These are phyloP conservation scores for Drosophila novamexicana DNA, from an alignment of 1,140 invertebrate species.

Conservation along the genomic window DNA sequence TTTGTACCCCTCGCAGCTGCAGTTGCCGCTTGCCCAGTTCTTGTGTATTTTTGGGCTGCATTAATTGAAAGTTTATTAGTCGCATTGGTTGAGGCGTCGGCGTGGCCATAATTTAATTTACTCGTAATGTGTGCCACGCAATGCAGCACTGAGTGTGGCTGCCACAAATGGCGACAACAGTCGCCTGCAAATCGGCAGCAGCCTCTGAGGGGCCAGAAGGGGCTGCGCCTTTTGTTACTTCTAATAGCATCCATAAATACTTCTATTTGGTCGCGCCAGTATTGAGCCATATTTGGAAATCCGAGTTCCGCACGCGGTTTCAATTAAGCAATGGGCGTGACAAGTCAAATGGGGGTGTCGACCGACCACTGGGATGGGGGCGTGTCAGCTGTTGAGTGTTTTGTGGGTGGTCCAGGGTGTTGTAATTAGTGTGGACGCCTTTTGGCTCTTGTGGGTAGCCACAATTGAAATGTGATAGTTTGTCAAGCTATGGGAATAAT, in stretches of 20 bases:
- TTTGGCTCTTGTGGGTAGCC: background rate
- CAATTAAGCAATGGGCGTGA: conserved; percentile 61
- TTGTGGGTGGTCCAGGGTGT: conserved; percentile 35
- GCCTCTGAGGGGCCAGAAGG: background rate
- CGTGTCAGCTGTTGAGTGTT: conserved; percentile 48
- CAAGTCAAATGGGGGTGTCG: conserved; percentile 36
- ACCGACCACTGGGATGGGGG: background rate
- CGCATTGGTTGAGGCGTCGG: conserved; percentile 44
- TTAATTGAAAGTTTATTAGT: conserved; percentile 80
- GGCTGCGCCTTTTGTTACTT: conserved; percentile 32
- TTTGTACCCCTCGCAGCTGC: background rate
- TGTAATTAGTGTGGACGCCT: conserved; percentile 30
- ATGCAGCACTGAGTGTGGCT: conserved; percentile 20
- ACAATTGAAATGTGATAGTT: conserved; percentile 1
- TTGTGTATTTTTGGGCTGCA: conserved; percentile 53
- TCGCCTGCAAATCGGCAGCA: background rate
- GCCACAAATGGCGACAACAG: conserved; percentile 5
- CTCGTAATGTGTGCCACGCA: conserved; percentile 60
- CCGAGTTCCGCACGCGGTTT: conserved; percentile 44
- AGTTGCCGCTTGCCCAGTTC: background rate
- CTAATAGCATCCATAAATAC: conserved; percentile 51
- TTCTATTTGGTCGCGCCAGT: conserved; percentile 15
- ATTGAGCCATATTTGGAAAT: conserved; percentile 43
- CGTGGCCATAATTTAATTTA: conserved; percentile 66
- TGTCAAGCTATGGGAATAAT: background rate